phyloP scores from a whole-genome alignment of 2,888 invertebrate genomes.

The Leptodirus hochenwartii region DNA sequence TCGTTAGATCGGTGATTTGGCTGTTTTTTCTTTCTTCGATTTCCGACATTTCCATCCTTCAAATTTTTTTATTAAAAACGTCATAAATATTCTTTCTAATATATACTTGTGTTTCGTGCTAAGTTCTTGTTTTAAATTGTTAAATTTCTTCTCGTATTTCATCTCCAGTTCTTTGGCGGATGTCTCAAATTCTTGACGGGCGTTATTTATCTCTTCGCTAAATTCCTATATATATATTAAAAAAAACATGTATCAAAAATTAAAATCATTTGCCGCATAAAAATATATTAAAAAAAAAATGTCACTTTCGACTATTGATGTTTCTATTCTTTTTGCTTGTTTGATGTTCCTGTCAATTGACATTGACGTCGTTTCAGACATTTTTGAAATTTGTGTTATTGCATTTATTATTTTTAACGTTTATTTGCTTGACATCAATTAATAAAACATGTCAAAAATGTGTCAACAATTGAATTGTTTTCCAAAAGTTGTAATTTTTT shows the following conservation, averaged over 20 bases:
- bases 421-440: too few species aligned
- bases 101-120: conserved; percentile 40
- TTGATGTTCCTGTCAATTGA: too few species aligned
- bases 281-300: background rate
- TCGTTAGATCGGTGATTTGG: conserved; percentile 63
- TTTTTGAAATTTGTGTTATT: too few species aligned
- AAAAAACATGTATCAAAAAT: conserved; percentile 1
- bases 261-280: background rate
- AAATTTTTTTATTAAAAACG: background rate
- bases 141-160: conserved; percentile 58
- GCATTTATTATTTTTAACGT: too few species aligned
- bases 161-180: conserved; percentile 48
- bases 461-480: too few species aligned
- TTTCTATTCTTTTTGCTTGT: background rate
- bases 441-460: too few species aligned
- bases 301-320: background rate
- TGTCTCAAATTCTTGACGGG: conserved; percentile 43
- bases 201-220: conserved; percentile 33
- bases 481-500: too few species aligned
- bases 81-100: background rate
- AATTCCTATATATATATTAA: conserved; percentile 20
- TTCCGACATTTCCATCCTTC: conserved; percentile 66
- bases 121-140: conserved; percentile 47
- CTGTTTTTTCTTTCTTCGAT: conserved; percentile 83
- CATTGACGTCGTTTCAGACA: too few species aligned